Evolutionary conservation across 2,888 invertebrate genomes (phyloP), one percentile per base, ranked within the genome.

Genomic region (Lasius platythorax): DNA sequence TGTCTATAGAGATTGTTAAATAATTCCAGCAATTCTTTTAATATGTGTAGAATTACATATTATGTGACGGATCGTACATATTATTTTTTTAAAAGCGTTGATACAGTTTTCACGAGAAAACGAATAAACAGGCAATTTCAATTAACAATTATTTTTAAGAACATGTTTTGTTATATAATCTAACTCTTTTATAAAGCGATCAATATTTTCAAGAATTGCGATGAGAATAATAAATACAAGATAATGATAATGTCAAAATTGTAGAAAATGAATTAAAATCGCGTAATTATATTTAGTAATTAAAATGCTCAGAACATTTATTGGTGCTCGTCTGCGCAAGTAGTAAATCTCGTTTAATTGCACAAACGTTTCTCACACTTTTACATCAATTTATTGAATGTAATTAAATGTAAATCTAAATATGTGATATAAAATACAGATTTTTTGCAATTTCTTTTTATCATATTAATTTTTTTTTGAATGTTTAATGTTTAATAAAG

Each of bases 291-390:
- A 81, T 50, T 63, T 28, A 63, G 11, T 61, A 67, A 85, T 81
- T 83, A 64, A 85, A 68, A 83, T 84, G 61, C 72, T 78, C 76
- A 75, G 63, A 72, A 89, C 33, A 84, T 82, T 84, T 85, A 64
- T 85, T 90, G 90, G 90, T 90, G 90, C 84, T 90, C 90, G 90
- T 90, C 90, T 90, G 90, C 90, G 85, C 90, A 90, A 88, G 90
- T 90, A 90, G 90, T 84, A 66, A 78, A 85, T 67, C 72, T 56
- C 82, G 67, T 84, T 74, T 82, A 66, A 58, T 66, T 28, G 82
- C 33, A 82, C 66, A 83, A 89, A 88, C 78, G 85, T 90, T 89
- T 89, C 89, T 89, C 89, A 89, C 72, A 86, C 84, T 87, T 82
- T 75, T 30, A 76, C 1, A n/a, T 67, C 66, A 2, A 37, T 23